Conservation (phyloP, 2,888 invertebrate species). For the Yponomeuta evonymella region DNA sequence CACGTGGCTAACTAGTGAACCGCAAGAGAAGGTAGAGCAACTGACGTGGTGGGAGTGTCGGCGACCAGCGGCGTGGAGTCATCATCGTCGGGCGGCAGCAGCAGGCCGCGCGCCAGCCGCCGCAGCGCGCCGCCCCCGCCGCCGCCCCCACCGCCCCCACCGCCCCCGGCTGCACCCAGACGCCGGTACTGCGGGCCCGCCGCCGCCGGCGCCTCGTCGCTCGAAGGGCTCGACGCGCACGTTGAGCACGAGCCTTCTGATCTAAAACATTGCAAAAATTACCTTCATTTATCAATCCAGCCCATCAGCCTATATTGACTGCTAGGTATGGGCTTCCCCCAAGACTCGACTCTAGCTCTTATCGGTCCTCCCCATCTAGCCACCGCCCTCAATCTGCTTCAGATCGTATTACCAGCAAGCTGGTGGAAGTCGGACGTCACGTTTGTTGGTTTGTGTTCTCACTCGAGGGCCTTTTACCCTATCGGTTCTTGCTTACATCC, state of each 20-base stretch:
- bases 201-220: slow-evolving; percentile 91
- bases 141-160: slow-evolving; percentile 84
- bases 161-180: slow-evolving; percentile 85
- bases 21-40: slow-evolving; percentile 16
- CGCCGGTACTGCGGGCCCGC: slow-evolving; percentile 88
- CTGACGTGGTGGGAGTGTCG: slow-evolving; percentile 77
- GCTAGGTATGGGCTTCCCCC: too few species aligned
- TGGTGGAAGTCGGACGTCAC: too few species aligned
- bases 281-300: background rate
- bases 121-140: slow-evolving; percentile 76
- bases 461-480: too few species aligned
- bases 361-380: too few species aligned
- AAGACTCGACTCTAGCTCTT: too few species aligned
- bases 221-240: slow-evolving; percentile 77
- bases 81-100: slow-evolving; percentile 69
- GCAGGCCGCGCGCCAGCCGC: slow-evolving; percentile 81
- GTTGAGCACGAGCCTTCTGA: background rate
- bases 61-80: slow-evolving; percentile 87
- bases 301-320: too few species aligned
- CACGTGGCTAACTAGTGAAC: background rate
- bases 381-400: too few species aligned
- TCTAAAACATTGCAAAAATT: background rate
- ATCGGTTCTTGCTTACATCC: too few species aligned
- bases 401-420: too few species aligned
- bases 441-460: too few species aligned